Conservation (phyloP, 2,888 invertebrate species). For the Dryocosmus kuriphilus region DNA sequence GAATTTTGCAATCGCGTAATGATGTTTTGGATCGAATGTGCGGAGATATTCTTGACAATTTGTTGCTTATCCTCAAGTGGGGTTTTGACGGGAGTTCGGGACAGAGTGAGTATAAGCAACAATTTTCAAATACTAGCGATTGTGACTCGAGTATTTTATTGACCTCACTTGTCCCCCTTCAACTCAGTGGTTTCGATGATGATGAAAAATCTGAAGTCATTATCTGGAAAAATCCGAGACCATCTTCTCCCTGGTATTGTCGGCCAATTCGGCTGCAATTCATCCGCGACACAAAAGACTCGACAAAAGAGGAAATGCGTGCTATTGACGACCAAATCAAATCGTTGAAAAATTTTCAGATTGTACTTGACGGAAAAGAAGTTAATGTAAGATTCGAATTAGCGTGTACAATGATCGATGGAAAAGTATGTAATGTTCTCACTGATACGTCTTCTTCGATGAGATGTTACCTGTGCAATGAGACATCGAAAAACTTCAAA, state of each 20-base stretch:
- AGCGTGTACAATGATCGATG: slow-evolving; percentile 49
- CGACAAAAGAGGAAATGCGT: slow-evolving; percentile 37
- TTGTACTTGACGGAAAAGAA: slow-evolving; percentile 9
- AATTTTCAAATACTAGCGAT: slow-evolving; percentile 1
- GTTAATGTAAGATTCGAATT: slow-evolving; percentile 44
- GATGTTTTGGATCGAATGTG: slow-evolving; percentile 23
- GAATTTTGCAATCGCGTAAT: slow-evolving; percentile 32
- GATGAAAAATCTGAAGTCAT: slow-evolving; percentile 15
- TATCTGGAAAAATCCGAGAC: slow-evolving; percentile 48
- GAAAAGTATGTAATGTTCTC: slow-evolving; percentile 52
- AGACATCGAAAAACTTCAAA: slow-evolving; percentile 53
- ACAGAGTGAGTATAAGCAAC: slow-evolving; percentile 41
- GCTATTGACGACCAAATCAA: slow-evolving; percentile 47
- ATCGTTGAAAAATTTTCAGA: slow-evolving; percentile 38
- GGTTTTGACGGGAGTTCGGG: slow-evolving; percentile 34
- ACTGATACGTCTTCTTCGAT: slow-evolving; percentile 46
- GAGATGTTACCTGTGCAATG: slow-evolving; percentile 54
- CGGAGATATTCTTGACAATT: not conserved
- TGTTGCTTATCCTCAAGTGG: slow-evolving; percentile 31
- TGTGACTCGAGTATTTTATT: slow-evolving; percentile 19
- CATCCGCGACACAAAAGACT: slow-evolving; percentile 30
- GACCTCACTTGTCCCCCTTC: slow-evolving; percentile 42
- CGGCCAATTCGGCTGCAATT: slow-evolving; percentile 22
- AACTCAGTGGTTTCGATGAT: slow-evolving; percentile 9
- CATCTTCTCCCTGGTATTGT: slow-evolving; percentile 44